A percentile compares a stretch with the other conserved stretches of the same genome.
phyloP scores from a whole-genome alignment of 2,888 invertebrate genomes.

The Polydrusus cervinus region DNA sequence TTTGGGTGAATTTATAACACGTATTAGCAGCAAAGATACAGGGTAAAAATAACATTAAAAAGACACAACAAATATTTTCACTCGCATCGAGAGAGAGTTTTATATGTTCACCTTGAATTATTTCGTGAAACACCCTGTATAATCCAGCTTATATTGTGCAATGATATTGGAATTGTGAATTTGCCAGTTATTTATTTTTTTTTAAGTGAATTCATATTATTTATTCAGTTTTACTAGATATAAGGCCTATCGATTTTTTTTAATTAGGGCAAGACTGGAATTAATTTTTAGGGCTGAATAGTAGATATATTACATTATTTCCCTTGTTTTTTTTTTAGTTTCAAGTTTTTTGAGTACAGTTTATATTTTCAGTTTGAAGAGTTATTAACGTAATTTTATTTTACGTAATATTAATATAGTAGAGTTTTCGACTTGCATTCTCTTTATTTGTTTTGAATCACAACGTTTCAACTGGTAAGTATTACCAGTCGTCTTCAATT shows the following conservation, averaged over 20 bases:
- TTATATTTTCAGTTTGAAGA: constrained; percentile 11
- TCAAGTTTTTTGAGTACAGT: constrained; percentile 28
- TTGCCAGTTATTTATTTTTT: constrained; percentile 27
- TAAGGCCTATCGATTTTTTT: constrained; percentile 44
- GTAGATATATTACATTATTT: not conserved
- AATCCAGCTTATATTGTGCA: constrained; percentile 4
- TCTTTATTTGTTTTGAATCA: too few relatives aligned
- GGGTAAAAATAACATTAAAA: not conserved
- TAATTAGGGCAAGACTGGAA: constrained; percentile 42
- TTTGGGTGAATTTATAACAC: too few relatives aligned
- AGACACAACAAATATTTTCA: too few relatives aligned
- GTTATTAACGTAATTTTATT: not conserved
- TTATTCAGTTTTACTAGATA: constrained; percentile 25
- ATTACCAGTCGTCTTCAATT: too few relatives aligned
- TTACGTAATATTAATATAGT: too few relatives aligned
- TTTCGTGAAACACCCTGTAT: constrained; percentile 14
- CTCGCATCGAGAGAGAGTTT: not conserved
- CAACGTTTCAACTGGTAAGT: too few relatives aligned
- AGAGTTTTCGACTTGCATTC: too few relatives aligned
- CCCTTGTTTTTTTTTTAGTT: not conserved
- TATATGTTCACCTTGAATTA: not conserved
- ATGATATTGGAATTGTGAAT: constrained; percentile 26
- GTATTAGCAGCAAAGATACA: too few relatives aligned
- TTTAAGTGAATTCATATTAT: constrained; percentile 12
- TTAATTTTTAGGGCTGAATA: constrained; percentile 30